Evolutionary conservation across 1,140 invertebrate genomes (phyloP).

Genomic region (Batillaria attramentaria): DNA sequence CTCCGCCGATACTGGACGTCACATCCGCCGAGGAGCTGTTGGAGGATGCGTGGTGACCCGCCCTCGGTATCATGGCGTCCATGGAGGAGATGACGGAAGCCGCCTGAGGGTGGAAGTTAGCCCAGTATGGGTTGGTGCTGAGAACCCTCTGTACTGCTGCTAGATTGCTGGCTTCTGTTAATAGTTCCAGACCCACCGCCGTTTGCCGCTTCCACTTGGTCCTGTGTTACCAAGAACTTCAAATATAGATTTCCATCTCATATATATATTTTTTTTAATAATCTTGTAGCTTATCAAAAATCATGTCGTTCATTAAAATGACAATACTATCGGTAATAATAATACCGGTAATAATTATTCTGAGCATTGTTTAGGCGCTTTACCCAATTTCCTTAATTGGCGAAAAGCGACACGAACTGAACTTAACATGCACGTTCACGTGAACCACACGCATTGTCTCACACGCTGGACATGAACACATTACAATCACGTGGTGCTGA

Average conservation of each 20-base stretch:
- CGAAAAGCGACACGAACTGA: no score
- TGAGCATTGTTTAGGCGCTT: no score
- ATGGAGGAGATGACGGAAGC: background rate
- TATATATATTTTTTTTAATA: no score
- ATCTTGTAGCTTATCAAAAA: no score
- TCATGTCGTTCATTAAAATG: no score
- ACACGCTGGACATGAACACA: no score
- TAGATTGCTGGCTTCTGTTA: constrained; percentile 97
- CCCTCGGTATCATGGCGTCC: background rate
- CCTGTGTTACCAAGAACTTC: no score
- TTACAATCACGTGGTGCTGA: no score
- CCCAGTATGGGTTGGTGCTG: constrained; percentile 81
- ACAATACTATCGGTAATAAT: background rate
- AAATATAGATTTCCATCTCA: no score
- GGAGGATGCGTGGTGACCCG: background rate
- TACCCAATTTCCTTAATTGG: no score
- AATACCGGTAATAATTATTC: background rate
- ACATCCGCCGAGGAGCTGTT: background rate
- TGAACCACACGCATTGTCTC: no score
- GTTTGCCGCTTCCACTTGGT: constrained; percentile 99
- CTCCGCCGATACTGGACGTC: background rate
- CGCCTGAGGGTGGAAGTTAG: constrained; percentile 65
- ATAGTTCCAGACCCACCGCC: constrained; percentile 94
- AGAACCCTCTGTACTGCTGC: constrained; percentile 96
- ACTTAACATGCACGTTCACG: no score